Evolutionary conservation across 2,797 vertebrate species (phyloP).

Genomic region (Nothura maculosa): DNA sequence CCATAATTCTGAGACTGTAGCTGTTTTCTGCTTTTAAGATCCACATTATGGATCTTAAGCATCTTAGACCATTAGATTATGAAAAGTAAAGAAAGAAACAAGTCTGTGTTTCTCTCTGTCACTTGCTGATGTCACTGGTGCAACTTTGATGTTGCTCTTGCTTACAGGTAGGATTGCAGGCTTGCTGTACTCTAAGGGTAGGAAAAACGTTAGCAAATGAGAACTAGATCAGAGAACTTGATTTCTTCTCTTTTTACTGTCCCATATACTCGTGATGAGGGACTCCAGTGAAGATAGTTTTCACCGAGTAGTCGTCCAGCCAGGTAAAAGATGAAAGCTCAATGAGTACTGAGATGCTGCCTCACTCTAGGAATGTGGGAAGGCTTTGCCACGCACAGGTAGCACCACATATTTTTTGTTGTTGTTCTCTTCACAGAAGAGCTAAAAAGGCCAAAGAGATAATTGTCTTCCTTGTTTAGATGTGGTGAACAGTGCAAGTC

Average conservation of each 20-base stretch:
- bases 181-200: not conserved
- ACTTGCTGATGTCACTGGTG: not conserved
- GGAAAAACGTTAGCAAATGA: not conserved
- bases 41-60: not conserved
- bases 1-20: not conserved
- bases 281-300: not conserved
- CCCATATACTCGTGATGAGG: not conserved
- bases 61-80: not conserved
- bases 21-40: not conserved
- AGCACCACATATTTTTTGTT: not conserved
- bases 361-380: not conserved
- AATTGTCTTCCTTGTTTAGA: not conserved
- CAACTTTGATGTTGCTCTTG: not conserved
- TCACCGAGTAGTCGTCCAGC: not conserved
- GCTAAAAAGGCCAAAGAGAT: not conserved
- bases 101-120: not conserved
- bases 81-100: not conserved
- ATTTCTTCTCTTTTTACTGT: not conserved
- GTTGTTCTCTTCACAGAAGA: not conserved
- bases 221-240: not conserved
- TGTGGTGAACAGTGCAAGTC: not conserved
- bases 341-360: fast-evolving
- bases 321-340: not conserved
- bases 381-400: not conserved
- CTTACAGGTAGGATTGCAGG: not conserved